Evolutionary conservation across 2,888 invertebrate species (phyloP).

Genomic region (Subacronicta megacephala): DNA sequence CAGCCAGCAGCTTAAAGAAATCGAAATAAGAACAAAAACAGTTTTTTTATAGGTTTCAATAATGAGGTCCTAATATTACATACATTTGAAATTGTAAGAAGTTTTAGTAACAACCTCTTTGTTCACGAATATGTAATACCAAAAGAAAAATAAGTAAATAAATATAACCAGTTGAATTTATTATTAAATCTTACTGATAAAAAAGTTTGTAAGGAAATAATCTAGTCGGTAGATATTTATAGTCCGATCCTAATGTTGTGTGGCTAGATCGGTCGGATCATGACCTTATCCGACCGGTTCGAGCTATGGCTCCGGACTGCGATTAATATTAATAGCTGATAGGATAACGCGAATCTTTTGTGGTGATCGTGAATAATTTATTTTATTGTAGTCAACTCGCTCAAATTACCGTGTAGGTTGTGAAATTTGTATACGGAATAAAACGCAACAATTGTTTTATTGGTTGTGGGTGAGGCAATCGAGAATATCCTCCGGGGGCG

Average conservation of each 20-base stretch:
- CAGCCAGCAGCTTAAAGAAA: too few relatives aligned
- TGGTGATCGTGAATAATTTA: slow-evolving; percentile 34
- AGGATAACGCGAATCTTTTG: slow-evolving; percentile 43
- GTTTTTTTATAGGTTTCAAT: too few relatives aligned
- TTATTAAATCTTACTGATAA: neutral
- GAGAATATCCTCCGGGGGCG: neutral
- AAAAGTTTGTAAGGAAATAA: slow-evolving; percentile 25
- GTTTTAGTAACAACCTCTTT: too few relatives aligned
- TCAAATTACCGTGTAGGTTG: slow-evolving; percentile 24
- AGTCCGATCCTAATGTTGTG: slow-evolving; percentile 35
- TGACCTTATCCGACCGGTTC: slow-evolving; percentile 64
- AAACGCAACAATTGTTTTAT: slow-evolving; percentile 2
- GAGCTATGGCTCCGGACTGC: slow-evolving; percentile 27
- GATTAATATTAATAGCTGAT: slow-evolving; percentile 49
- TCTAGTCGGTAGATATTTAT: slow-evolving; percentile 26
- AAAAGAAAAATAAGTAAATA: neutral
- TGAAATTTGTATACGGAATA: slow-evolving; percentile 2
- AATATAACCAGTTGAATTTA: neutral
- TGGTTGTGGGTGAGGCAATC: neutral
- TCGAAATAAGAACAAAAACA: too few relatives aligned
- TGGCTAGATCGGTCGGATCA: slow-evolving; percentile 49
- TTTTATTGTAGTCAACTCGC: slow-evolving; percentile 22
- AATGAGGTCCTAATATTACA: too few relatives aligned
- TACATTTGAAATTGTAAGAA: too few relatives aligned
- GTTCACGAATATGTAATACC: too few relatives aligned